These are phyloP conservation scores for Bufotes viridis DNA, from an alignment of 2,797 vertebrate species.

Conservation along the genomic window DNA sequence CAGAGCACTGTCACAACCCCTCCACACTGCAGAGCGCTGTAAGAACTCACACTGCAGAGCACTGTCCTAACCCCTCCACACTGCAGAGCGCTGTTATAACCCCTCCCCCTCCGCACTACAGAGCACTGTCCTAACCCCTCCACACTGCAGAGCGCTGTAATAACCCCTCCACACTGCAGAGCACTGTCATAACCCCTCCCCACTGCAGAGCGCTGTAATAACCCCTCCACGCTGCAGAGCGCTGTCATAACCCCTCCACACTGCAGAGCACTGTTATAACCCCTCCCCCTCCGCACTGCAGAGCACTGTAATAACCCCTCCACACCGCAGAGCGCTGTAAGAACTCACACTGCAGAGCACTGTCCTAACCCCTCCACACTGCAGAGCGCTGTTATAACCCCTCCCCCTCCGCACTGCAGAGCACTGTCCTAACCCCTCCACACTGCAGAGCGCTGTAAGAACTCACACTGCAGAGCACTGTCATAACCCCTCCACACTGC, in stretches of 20 bases:
- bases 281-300: too few species aligned
- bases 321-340: too few species aligned
- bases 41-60: too few species aligned
- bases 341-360: neutral
- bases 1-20: constrained; percentile 11
- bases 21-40: neutral
- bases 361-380: constrained; percentile 13
- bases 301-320: neutral
- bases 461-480: neutral
- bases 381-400: constrained; percentile 28
- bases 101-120: too few species aligned
- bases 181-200: too few species aligned
- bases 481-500: neutral
- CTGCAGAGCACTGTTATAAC: too few species aligned
- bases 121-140: too few species aligned
- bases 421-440: neutral
- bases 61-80: neutral
- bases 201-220: too few species aligned
- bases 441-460: neutral
- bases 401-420: neutral
- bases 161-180: too few species aligned
- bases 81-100: neutral
- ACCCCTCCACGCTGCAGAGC: too few species aligned
- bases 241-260: too few species aligned
- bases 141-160: too few species aligned